phyloP scores from a whole-genome alignment of 2,113 vertebrate genomes.

The Sapayoa aenigma region DNA sequence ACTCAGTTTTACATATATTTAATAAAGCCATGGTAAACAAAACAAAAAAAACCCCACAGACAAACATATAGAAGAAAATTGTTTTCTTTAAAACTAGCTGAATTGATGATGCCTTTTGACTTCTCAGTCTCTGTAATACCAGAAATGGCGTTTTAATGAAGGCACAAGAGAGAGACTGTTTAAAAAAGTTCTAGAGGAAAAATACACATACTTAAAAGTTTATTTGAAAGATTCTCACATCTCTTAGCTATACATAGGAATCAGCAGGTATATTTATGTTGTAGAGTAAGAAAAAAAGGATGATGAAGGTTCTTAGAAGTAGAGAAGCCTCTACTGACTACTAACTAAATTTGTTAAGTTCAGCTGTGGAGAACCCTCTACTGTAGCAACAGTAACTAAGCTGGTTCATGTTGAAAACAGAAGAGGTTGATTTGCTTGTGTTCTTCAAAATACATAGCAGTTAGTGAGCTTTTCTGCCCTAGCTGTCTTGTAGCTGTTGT shows the following conservation, averaged over 20 bases:
- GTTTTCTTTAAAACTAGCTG: background rate
- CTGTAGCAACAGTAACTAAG: background rate
- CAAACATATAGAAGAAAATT: background rate
- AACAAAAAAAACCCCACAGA: background rate
- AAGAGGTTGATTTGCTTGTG: background rate
- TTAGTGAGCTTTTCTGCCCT: background rate
- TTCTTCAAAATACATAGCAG: background rate
- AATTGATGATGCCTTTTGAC: background rate
- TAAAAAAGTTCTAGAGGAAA: background rate
- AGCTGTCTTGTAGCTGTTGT: background rate
- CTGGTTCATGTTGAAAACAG: background rate
- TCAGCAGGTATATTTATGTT: background rate
- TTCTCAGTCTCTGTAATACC: background rate
- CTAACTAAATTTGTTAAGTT: background rate
- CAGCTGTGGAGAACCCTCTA: background rate
- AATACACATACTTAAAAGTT: background rate
- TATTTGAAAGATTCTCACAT: background rate
- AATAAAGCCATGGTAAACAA: background rate
- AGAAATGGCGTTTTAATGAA: background rate
- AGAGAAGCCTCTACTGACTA: background rate
- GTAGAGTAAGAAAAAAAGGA: background rate
- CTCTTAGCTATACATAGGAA: background rate
- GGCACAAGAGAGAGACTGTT: background rate
- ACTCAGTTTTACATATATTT: background rate
- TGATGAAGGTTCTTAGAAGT: background rate